Base-by-base conservation (phyloP, 2,797 vertebrate species). In the Xenopus petersii region DNA sequence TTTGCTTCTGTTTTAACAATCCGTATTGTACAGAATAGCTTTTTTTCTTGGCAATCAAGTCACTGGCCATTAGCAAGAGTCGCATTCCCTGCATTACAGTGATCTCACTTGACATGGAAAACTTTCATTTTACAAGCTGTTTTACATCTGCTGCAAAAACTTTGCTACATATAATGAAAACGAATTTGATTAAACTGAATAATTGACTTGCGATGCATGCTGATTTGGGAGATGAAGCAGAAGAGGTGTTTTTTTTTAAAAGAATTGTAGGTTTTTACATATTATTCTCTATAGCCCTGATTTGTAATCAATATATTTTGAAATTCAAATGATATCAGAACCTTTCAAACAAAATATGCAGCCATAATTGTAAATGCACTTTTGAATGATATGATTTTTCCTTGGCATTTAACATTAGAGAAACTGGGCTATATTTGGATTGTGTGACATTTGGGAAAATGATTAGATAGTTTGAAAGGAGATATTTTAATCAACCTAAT, bases 141-240 rank as follows among this genome's bases (percentile, higher is more conserved):
- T 84, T 75, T 80, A 82, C 71, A 84, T 86, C 81, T 83, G 79
- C 75, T 77, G 71, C 80, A 85, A 85, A 42, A 79, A 81, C 77
- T 80, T 21, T 70, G 75, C 80, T 82, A 79, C 77, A 71, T 81
- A 74, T 80, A 83, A 84, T 84, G 84, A 86, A 83, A 81, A 84
- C 80, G 69, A 82, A 86, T 89, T 89, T 88, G 83, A 89, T 89
- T 90, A 88, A 83, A 80, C 67, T 64, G 73, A 69, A 79, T 80
- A 87, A 86, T 85, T 87, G 87, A 76, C 83, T 87, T 82, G 70
- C 84, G 84, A 88, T 86, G 85, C 84, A 86, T 85, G 81, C 73
- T 21, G 80, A 71, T 75, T 86, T 84, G 82, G 86, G 81, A 81
- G 49, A 79, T 70, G 65, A 83, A 89, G 82, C 79, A 84, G 75